Evolutionary conservation across 2,888 invertebrate species (phyloP).

Genomic region (Acleris laterana): DNA sequence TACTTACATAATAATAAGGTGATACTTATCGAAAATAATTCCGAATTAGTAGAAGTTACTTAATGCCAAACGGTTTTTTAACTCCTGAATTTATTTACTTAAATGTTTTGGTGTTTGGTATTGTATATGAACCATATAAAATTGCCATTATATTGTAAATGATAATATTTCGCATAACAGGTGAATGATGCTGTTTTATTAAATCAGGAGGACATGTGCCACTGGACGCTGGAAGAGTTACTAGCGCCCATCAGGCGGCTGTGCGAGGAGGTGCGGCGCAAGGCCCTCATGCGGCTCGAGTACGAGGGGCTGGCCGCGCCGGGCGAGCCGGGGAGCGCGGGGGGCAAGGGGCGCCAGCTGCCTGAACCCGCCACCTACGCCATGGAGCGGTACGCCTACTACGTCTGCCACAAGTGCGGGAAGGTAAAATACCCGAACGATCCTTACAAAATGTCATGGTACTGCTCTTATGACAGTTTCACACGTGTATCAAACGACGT

Average conservation of each 20-base stretch:
- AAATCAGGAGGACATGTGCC: conserved; percentile 90
- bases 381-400: conserved; percentile 99
- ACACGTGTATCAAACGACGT: no score
- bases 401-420: conserved; percentile 97
- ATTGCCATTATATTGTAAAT: no score
- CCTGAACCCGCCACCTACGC: conserved; percentile 95
- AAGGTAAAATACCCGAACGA: conserved; percentile 78
- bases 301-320: conserved; percentile 95
- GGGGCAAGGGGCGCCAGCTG: conserved; percentile 87
- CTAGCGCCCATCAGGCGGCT: conserved; percentile 92
- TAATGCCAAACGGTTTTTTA: no score
- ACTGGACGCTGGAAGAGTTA: conserved; percentile 90
- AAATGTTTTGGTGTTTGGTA: no score
- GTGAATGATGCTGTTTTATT: neutral
- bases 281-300: conserved; percentile 97
- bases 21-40: no score
- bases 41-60: no score
- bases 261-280: conserved; percentile 95
- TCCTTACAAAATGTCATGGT: neutral
- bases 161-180: no score
- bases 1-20: no score
- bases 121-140: no score
- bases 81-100: no score
- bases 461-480: no score
- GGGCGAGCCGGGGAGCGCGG: conserved; percentile 77